These are phyloP conservation scores for Teinopalpus imperialis DNA, from an alignment of 2,888 invertebrate genomes.

Conservation along the genomic window DNA sequence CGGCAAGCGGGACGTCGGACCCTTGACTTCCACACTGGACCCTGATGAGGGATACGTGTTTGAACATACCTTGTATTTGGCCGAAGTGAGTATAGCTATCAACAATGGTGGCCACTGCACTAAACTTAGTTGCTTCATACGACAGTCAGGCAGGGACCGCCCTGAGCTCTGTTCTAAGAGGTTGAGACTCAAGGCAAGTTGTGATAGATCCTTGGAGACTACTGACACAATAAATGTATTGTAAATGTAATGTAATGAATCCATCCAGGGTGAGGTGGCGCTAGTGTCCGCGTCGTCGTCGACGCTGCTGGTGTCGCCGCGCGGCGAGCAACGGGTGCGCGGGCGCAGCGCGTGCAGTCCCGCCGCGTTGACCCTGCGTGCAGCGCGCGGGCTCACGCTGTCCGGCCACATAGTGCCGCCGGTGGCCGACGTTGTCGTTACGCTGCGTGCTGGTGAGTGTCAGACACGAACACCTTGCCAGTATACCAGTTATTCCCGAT, in stretches of 20 bases:
- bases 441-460: slow-evolving; percentile 57
- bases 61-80: slow-evolving; percentile 63
- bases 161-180: too few relatives aligned
- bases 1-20: slow-evolving; percentile 31
- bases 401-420: slow-evolving; percentile 84
- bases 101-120: too few relatives aligned
- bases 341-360: slow-evolving; percentile 85
- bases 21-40: slow-evolving; percentile 24
- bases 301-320: slow-evolving; percentile 87
- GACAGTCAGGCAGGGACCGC: too few relatives aligned
- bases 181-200: too few relatives aligned
- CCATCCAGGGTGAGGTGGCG: slow-evolving; percentile 75
- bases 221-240: too few relatives aligned
- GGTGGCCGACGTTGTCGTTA: slow-evolving; percentile 81
- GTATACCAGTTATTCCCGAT: too few relatives aligned
- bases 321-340: slow-evolving; percentile 85
- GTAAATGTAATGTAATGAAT: too few relatives aligned
- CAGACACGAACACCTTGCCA: too few relatives aligned
- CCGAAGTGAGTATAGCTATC: slow-evolving; percentile 61
- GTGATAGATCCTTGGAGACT: too few relatives aligned
- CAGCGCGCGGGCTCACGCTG: slow-evolving; percentile 84
- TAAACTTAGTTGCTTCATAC: too few relatives aligned
- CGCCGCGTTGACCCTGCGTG: slow-evolving; percentile 84
- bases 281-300: slow-evolving; percentile 86
- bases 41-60: slow-evolving; percentile 47